Evolutionary conservation across 1,140 invertebrate genomes (phyloP), one percentile per base, ranked within the genome.

Genomic region (Bombus ignitus): DNA sequence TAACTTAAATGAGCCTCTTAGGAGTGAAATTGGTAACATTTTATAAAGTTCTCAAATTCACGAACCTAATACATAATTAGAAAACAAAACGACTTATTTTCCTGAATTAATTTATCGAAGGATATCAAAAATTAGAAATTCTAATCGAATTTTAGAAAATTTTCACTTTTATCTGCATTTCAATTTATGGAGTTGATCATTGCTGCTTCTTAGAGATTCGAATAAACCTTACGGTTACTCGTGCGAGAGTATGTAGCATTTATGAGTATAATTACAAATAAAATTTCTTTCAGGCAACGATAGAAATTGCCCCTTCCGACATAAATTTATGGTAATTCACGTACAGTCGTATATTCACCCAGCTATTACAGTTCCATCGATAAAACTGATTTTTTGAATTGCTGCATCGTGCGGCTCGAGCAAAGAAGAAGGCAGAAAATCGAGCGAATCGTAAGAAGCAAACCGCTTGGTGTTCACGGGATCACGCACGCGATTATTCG

Each of bases 401-500:
- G 72, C 32, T 53, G 53, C 53, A 44, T 44, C 57, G 53, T 25
- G 53, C 47, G 57, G 76, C 18, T 72, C 57, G 74, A 74, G 72
- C 75, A 71, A 47, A 73, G 71, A 66, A 42, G 59, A 44, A 44
- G 39, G 44, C 22, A 74, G n/a, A 72, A 71, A 79, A 39, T 28
- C 8, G 22, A 66, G 18, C 8, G 65, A 79, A 42, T 44, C 0
- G 42, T 8, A 66, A 76, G 75, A n/a, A 75, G 53, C 25, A 37
- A 70, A 59, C n/a, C 22, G 35, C 66, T 8, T 78, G n/a, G 47
- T 80, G 86, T 78, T 90, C 89, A 73, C 86, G 68, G 72, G 76
- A 90, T 83, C 83, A 82, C 83, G 83, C 89, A 90, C 89, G 89
- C 89, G 87, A 90, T 86, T 88, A 88, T 88, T 86, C 81, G 71